phyloP scores from a whole-genome alignment of 2,888 invertebrate genomes.

The Phorcus lineatus region DNA sequence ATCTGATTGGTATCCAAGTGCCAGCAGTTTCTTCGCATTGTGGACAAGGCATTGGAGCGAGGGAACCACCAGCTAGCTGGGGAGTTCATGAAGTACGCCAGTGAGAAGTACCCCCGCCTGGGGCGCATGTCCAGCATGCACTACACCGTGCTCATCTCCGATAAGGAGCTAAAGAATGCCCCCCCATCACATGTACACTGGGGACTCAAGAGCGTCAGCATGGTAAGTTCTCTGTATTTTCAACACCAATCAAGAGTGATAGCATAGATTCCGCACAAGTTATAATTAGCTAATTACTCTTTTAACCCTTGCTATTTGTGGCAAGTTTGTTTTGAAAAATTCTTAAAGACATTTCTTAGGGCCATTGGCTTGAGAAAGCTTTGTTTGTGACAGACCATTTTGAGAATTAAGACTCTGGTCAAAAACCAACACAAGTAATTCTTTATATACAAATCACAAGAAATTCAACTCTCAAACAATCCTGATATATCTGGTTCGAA shows the following conservation, averaged over 20 bases:
- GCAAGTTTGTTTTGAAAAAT: too few species aligned
- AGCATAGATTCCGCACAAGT: not conserved
- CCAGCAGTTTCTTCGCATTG: not conserved
- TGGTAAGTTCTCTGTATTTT: slow-evolving; percentile 29
- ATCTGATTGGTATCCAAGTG: not conserved
- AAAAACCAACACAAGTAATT: too few species aligned
- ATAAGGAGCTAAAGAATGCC: slow-evolving; percentile 17
- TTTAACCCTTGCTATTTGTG: too few species aligned
- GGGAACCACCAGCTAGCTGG: slow-evolving; percentile 74
- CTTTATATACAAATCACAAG: too few species aligned
- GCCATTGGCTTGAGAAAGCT: too few species aligned
- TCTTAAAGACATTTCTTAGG: too few species aligned
- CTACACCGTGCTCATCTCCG: slow-evolving; percentile 22
- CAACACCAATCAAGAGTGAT: too few species aligned
- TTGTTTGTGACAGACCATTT: too few species aligned
- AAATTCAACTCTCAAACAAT: too few species aligned
- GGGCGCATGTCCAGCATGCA: not conserved
- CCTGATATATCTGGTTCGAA: too few species aligned
- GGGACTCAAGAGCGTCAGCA: slow-evolving; percentile 7
- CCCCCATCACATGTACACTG: slow-evolving; percentile 26
- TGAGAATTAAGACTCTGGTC: too few species aligned
- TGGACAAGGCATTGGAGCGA: slow-evolving; percentile 57
- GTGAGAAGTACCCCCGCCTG: not conserved
- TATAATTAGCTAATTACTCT: not conserved
- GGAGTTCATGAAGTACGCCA: slow-evolving; percentile 58